Evolutionary conservation across 1,140 invertebrate genomes (phyloP).

Genomic region (Eumaeus atala): DNA sequence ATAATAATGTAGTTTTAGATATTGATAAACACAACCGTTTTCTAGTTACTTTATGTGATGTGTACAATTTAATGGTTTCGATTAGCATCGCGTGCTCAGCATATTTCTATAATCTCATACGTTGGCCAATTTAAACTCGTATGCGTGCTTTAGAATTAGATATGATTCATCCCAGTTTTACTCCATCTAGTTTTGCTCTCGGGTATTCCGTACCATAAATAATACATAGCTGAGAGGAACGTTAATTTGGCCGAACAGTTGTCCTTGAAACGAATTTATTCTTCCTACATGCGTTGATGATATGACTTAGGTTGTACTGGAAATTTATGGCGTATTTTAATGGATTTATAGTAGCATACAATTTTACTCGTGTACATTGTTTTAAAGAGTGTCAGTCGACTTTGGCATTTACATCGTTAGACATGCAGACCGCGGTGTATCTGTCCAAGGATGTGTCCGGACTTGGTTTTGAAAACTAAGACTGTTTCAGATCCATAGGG

Average conservation of each 20-base stretch:
- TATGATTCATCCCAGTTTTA: slow-evolving; percentile 9
- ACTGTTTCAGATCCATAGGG: too few relatives aligned
- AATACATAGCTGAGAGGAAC: not conserved
- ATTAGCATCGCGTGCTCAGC: not conserved
- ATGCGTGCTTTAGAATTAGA: slow-evolving; percentile 5
- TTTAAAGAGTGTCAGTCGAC: too few relatives aligned
- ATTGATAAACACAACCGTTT: too few relatives aligned
- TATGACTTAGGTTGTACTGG: not conserved
- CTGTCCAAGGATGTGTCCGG: too few relatives aligned
- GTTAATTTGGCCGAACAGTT: slow-evolving; percentile 1
- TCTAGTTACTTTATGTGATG: too few relatives aligned
- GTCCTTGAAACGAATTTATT: slow-evolving; percentile 16
- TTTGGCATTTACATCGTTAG: too few relatives aligned
- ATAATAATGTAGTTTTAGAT: too few relatives aligned
- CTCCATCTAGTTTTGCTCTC: slow-evolving; percentile 9
- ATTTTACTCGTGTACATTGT: too few relatives aligned
- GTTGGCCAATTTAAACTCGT: not conserved
- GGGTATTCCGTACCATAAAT: slow-evolving; percentile 7
- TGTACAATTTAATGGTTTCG: not conserved
- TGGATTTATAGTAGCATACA: too few relatives aligned
- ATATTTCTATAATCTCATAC: not conserved
- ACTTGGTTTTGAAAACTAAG: too few relatives aligned
- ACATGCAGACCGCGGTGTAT: too few relatives aligned
- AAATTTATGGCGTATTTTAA: not conserved
- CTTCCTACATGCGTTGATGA: not conserved